phyloP scores from a whole-genome alignment of 2,797 vertebrate species.

The Delichon dasypus region DNA sequence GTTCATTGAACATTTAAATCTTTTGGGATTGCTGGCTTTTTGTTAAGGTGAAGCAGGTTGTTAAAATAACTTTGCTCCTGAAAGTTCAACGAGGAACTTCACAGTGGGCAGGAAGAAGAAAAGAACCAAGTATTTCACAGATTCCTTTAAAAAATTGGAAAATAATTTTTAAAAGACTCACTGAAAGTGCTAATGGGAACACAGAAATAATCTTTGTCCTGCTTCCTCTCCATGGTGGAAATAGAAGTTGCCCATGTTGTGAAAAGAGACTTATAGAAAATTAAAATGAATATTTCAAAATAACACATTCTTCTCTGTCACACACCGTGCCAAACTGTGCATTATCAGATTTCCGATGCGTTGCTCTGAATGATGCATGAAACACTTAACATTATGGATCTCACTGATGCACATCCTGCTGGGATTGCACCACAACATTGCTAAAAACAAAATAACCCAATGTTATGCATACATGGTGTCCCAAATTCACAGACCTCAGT shows the following conservation, averaged over 20 bases:
- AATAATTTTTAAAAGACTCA: background rate
- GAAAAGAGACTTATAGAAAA: constrained; percentile 4
- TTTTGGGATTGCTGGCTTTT: background rate
- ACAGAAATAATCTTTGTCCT: background rate
- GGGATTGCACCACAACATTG: background rate
- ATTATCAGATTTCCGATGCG: background rate
- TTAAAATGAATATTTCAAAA: background rate
- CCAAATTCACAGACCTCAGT: background rate
- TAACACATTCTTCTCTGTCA: background rate
- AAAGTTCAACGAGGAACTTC: background rate
- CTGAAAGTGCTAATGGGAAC: background rate
- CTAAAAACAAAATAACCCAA: background rate
- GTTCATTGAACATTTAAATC: background rate
- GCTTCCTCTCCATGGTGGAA: background rate
- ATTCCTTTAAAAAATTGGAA: background rate
- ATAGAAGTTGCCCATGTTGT: background rate
- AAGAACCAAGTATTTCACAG: background rate
- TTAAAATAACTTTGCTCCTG: background rate
- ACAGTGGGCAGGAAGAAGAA: background rate
- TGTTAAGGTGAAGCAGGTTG: background rate
- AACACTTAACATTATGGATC: background rate
- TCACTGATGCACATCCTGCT: background rate
- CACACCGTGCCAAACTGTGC: background rate
- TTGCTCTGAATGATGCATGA: background rate
- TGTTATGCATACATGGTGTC: background rate